Evolutionary conservation across 2,888 invertebrate species (phyloP), one percentile per base, ranked within the genome.

Genomic region (Miltochrista miniata): DNA sequence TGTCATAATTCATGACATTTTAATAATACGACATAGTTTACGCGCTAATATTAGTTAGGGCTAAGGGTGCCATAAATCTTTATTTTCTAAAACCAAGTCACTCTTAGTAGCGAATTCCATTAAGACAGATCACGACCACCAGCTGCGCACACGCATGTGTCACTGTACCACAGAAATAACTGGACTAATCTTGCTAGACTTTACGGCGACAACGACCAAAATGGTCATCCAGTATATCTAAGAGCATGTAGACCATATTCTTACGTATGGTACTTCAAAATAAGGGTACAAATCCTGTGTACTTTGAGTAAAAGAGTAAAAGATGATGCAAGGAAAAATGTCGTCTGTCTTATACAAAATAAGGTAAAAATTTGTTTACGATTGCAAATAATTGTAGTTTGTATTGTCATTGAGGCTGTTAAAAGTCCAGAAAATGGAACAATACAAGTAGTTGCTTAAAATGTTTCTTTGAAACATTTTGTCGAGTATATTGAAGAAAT

Each of bases 81-180:
- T 61, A 61, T 67, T 59, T n/a, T 59, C 56, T 70, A 64, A 60
- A 72, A 69, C 68, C 66, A 64, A 71, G 66, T 39, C 56, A 65
- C 72, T 73, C 74, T 68, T 68, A 69, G 68, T 66, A 56, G 68
- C 59, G 67, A 68, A 77, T 82, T 64, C 81, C 78, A 72, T 73
- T 74, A 64, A 54, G 63, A 70, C 70, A 73, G 75, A 79, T 82
- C 81, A 81, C 63, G 71, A 72, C 72, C 73, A 70, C 77, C 80
- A 79, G 80, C 79, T 80, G 80, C 69, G 74, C 59, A 39, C 40
- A 50, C 69, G 70, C 67, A 72, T 81, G 81, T 80, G 79, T 81
- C 82, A 81, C 67, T 54, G 58, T 64, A 69, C 70, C 61, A 70
- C 73, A 77, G 73, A 77, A 77, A 77, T 77, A 77, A 73, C 78